These are phyloP conservation scores for Ameiurus melas DNA, from an alignment of 2,113 vertebrate species.

Conservation along the genomic window DNA sequence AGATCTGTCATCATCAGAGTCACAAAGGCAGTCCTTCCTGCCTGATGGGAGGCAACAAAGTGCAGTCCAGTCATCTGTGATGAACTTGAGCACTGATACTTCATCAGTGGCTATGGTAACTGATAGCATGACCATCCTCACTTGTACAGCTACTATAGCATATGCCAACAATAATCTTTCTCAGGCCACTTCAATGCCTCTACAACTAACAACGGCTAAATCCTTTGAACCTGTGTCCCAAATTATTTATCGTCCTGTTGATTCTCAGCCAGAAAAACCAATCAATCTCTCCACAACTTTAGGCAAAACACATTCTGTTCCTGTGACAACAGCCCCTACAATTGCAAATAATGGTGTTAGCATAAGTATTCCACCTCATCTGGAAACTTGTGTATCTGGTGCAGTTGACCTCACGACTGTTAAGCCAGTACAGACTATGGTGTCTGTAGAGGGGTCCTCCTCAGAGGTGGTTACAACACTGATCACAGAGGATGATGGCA, in stretches of 20 bases:
- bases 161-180: conserved; percentile 69
- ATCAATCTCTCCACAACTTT: conserved; percentile 86
- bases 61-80: conserved; percentile 86
- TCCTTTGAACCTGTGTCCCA: conserved; percentile 80
- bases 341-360: conserved; percentile 78
- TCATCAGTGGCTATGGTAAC: conserved; percentile 76
- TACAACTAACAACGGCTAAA: conserved; percentile 86
- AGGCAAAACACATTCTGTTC: conserved; percentile 71
- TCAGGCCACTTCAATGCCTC: conserved; percentile 74
- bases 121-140: conserved; percentile 78
- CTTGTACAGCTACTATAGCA: conserved; percentile 78
- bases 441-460: conserved; percentile 80
- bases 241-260: conserved; percentile 72
- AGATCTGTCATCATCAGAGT: conserved; percentile 78
- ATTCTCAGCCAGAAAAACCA: conserved; percentile 82
- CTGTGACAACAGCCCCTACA: conserved; percentile 76
- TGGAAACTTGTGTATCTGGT: conserved; percentile 74
- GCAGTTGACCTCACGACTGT: conserved; percentile 91
- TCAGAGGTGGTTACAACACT: conserved; percentile 82
- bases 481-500: conserved; percentile 89
- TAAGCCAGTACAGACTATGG: conserved; percentile 87
- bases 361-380: conserved; percentile 66
- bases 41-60: conserved; percentile 81
- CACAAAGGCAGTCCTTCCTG: conserved; percentile 73
- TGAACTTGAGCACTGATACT: conserved; percentile 86